These are phyloP conservation scores for Lytechinus pictus DNA, from an alignment of 35 echinoderm and acorn worm genomes.

Conservation along the genomic window DNA sequence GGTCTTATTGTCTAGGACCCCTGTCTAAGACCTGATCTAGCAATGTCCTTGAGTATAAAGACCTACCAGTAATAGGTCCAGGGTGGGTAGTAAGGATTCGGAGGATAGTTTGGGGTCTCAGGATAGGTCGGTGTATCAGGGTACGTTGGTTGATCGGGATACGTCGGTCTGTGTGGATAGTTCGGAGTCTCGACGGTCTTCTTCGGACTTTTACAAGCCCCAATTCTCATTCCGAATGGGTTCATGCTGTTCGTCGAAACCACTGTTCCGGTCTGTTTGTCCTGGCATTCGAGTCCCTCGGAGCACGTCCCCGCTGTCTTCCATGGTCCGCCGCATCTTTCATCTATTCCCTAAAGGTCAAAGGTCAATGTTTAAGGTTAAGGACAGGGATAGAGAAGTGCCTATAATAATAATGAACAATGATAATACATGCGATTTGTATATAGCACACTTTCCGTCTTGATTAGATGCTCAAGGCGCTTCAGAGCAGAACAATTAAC, in stretches of 20 bases:
- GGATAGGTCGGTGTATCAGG: too few relatives aligned
- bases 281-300: neutral
- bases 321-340: slow-evolving; percentile 18
- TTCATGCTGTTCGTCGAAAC: neutral
- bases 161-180: too few relatives aligned
- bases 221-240: neutral
- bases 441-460: too few relatives aligned
- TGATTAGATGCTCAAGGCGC: too few relatives aligned
- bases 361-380: neutral
- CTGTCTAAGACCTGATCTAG: too few relatives aligned
- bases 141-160: too few relatives aligned
- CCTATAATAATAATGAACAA: too few relatives aligned
- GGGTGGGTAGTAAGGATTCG: neutral
- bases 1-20: too few relatives aligned
- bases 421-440: too few relatives aligned
- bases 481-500: too few relatives aligned
- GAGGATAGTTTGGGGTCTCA: neutral
- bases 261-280: neutral
- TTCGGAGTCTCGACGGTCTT: neutral
- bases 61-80: neutral
- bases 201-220: neutral
- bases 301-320: neutral
- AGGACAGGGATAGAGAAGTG: neutral
- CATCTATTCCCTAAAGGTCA: neutral
- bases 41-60: neutral